phyloP scores from a whole-genome alignment of 2,888 invertebrate species.

The Thereva nobilitata region DNA sequence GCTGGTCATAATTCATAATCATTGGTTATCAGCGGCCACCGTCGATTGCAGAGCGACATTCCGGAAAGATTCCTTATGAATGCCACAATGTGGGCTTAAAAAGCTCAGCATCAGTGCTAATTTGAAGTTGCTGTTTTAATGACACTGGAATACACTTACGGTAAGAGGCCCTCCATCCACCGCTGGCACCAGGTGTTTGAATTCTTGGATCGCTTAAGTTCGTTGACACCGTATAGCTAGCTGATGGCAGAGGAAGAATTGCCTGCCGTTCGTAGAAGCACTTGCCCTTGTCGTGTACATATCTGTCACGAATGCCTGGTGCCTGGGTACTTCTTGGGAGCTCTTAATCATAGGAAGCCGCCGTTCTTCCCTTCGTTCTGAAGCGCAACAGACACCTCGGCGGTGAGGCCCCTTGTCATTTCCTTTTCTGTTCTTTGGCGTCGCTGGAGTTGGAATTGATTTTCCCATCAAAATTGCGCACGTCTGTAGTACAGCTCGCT shows the following conservation, averaged over 20 bases:
- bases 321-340: conserved; percentile 5
- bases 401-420: conserved; percentile 20
- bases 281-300: conserved; percentile 32
- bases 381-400: conserved; percentile 10
- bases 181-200: conserved; percentile 13
- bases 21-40: too few relatives aligned
- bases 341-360: conserved; percentile 11
- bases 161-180: conserved; percentile 14
- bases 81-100: conserved; percentile 4
- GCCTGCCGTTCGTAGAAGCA: conserved; percentile 15
- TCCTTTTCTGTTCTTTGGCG: conserved; percentile 20
- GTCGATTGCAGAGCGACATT: not conserved
- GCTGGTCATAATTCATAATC: too few relatives aligned
- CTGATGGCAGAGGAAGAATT: conserved; percentile 11
- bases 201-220: conserved; percentile 7
- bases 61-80: conserved; percentile 6
- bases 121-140: not conserved
- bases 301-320: conserved; percentile 20
- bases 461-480: not conserved
- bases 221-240: conserved; percentile 6
- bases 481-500: not conserved
- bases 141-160: conserved; percentile 2
- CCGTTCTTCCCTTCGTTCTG: conserved; percentile 1
- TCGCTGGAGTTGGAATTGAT: conserved; percentile 1
- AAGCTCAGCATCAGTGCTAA: not conserved